phyloP scores from a whole-genome alignment of 1,140 invertebrate genomes.

The Rhopalosiphum padi region DNA sequence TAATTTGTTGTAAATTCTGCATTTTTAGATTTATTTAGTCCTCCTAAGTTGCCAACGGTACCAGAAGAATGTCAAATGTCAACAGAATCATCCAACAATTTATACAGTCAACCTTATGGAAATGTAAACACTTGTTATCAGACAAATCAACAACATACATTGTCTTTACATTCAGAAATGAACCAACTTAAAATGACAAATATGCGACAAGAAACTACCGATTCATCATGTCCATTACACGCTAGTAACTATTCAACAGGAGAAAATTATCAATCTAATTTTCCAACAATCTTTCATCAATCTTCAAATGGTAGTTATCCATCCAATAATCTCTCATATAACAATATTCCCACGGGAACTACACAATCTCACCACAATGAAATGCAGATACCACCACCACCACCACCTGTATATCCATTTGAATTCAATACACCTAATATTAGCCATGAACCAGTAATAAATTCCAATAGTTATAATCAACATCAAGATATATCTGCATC shows the following conservation, averaged over 20 bases:
- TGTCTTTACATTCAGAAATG: conserved; percentile 51
- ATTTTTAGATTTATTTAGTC: conserved; percentile 67
- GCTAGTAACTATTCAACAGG: conserved; percentile 37
- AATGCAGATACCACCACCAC: conserved; percentile 36
- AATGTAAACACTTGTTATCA: conserved; percentile 48
- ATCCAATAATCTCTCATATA: conserved; percentile 24
- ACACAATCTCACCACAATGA: conserved; percentile 48
- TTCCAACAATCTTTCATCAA: conserved; percentile 47
- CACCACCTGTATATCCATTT: conserved; percentile 34
- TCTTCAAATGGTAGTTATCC: conserved; percentile 31
- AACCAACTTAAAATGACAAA: conserved; percentile 56
- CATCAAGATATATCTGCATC: conserved; percentile 22
- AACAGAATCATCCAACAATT: conserved; percentile 41
- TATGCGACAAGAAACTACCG: conserved; percentile 33
- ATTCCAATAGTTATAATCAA: conserved; percentile 39
- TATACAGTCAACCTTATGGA: conserved; percentile 50
- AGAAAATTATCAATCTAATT: conserved; percentile 49
- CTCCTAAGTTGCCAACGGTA: conserved; percentile 70
- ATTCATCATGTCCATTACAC: conserved; percentile 32
- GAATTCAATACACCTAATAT: conserved; percentile 25
- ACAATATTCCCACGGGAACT: conserved; percentile 32
- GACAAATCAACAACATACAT: conserved; percentile 38
- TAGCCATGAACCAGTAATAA: conserved; percentile 20
- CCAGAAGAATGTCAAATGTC: conserved; percentile 68
- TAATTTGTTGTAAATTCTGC: neutral